These are phyloP conservation scores for Glomeris maerens DNA, from an alignment of 1,140 invertebrate species.

Conservation along the genomic window DNA sequence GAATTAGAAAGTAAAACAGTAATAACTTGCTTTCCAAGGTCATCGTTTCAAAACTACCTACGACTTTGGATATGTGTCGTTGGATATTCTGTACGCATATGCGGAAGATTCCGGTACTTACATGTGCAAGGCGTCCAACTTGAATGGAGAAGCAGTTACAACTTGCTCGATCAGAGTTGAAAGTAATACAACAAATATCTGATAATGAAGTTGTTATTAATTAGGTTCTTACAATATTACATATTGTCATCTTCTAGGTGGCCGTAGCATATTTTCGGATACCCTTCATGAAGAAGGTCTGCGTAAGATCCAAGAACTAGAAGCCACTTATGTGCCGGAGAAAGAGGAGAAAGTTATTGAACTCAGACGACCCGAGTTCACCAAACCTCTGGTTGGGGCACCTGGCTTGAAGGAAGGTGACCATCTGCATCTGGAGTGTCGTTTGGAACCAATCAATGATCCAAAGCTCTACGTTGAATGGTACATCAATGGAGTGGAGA, in stretches of 20 bases:
- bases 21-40: constrained; percentile 23
- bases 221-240: neutral
- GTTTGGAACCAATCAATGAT: constrained; percentile 90
- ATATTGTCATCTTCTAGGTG: constrained; percentile 41
- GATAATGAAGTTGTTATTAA: neutral
- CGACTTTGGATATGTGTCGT: constrained; percentile 41
- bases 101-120: constrained; percentile 35
- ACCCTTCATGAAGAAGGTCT: constrained; percentile 69
- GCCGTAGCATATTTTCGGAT: constrained; percentile 66
- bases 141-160: constrained; percentile 49
- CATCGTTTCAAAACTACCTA: constrained; percentile 41
- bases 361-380: constrained; percentile 30
- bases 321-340: constrained; percentile 58
- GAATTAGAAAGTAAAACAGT: neutral
- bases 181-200: constrained; percentile 37
- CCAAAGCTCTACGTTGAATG: constrained; percentile 88
- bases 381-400: constrained; percentile 34
- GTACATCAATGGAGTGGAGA: constrained; percentile 68
- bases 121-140: constrained; percentile 33
- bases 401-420: constrained; percentile 79
- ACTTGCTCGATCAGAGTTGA: constrained; percentile 70
- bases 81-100: constrained; percentile 40
- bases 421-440: constrained; percentile 85
- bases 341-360: constrained; percentile 51
- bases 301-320: constrained; percentile 74